A percentile compares a stretch with the other conserved stretches of the same genome.
These are phyloP conservation scores for Brachyrhaphis roseni DNA, from an alignment of 2,797 vertebrate species.

Conservation along the genomic window DNA sequence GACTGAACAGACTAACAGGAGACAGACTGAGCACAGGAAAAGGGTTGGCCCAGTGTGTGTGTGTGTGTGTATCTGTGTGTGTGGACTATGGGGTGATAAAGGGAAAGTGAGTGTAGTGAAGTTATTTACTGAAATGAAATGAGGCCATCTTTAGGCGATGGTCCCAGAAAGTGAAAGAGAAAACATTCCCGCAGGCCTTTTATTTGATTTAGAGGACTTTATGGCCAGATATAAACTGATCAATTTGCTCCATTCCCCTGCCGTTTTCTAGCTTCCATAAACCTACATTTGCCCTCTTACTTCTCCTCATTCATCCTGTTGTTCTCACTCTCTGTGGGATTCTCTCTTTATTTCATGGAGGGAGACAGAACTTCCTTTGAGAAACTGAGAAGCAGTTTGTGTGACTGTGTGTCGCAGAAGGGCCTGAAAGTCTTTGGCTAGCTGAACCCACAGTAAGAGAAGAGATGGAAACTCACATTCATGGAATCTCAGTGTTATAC, in stretches of 20 bases:
- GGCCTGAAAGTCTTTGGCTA: neutral
- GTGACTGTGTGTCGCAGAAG: neutral
- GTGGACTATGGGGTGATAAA: neutral
- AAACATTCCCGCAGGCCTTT: conserved; percentile 29
- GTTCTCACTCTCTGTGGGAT: neutral
- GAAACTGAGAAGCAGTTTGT: neutral
- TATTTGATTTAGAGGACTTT: conserved; percentile 52
- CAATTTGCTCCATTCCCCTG: neutral
- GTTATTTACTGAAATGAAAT: conserved; percentile 28
- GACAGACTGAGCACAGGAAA: neutral
- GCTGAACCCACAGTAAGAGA: neutral
- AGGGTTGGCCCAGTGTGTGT: neutral
- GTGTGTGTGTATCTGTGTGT: neutral
- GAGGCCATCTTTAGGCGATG: conserved; percentile 23
- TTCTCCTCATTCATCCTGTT: conserved; percentile 11
- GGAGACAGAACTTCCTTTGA: neutral
- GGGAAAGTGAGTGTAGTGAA: neutral
- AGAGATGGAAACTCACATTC: neutral
- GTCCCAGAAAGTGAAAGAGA: conserved; percentile 44
- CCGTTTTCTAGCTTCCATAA: conserved; percentile 24
- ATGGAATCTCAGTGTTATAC: neutral
- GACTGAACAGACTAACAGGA: neutral
- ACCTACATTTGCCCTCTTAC: conserved; percentile 24
- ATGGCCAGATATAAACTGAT: conserved; percentile 38
- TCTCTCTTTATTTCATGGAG: neutral